These are phyloP conservation scores for Triplophysa bombifrons DNA, from an alignment of 2,797 vertebrate species.

Conservation along the genomic window DNA sequence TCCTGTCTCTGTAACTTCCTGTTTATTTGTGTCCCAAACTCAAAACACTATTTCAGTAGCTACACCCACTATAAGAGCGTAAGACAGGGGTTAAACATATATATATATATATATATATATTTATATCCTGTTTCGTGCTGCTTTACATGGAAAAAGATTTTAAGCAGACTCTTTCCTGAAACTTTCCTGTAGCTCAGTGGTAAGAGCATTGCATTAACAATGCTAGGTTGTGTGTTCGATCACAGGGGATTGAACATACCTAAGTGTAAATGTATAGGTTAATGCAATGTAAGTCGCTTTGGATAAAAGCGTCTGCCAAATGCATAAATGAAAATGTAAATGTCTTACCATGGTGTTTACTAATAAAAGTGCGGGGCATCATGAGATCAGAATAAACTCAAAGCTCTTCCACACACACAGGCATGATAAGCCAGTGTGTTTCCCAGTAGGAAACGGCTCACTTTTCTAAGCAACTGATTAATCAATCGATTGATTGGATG, in stretches of 20 bases:
- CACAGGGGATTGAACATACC: too few relatives aligned
- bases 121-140: background rate
- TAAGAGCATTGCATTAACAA: too few relatives aligned
- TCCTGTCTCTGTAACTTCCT: background rate
- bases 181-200: too few relatives aligned
- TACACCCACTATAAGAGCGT: background rate
- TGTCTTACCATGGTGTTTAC: background rate
- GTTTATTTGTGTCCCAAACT: background rate
- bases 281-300: too few relatives aligned
- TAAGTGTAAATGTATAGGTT: too few relatives aligned
- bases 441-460: conserved; percentile 34
- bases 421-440: background rate
- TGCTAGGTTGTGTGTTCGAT: too few relatives aligned
- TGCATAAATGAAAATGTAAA: too few relatives aligned
- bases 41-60: conserved; percentile 29
- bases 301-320: too few relatives aligned
- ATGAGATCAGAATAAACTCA: conserved; percentile 11
- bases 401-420: background rate
- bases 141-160: background rate
- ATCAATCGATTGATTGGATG: conserved; percentile 33
- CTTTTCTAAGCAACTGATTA: conserved; percentile 46
- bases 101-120: too few relatives aligned
- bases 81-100: conserved; percentile 14
- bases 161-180: background rate
- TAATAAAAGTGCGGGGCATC: conserved; percentile 3